These are phyloP conservation scores for Scarus forsteni DNA, from an alignment of 2,797 vertebrate species.

Conservation along the genomic window DNA sequence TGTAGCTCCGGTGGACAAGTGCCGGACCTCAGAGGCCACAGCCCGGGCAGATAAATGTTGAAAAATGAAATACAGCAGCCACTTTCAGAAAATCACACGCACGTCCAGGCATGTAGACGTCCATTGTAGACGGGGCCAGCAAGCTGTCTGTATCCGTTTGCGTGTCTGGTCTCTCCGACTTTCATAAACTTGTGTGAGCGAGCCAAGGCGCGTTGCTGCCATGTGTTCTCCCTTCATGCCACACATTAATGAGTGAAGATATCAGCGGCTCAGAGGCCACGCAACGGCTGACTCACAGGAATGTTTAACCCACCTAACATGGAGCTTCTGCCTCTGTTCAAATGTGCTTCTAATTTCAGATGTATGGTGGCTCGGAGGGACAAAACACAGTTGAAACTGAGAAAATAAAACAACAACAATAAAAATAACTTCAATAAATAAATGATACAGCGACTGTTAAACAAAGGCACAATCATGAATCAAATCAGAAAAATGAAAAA, in stretches of 20 bases:
- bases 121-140: slow-evolving; percentile 29
- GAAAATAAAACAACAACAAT: no score
- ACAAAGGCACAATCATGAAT: no score
- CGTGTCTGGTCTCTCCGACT: slow-evolving; percentile 72
- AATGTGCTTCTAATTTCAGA: slow-evolving; percentile 49
- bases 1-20: slow-evolving; percentile 68
- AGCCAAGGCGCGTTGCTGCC: slow-evolving; percentile 68
- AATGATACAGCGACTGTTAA: no score
- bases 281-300: slow-evolving; percentile 48
- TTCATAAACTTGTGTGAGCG: slow-evolving; percentile 52
- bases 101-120: slow-evolving; percentile 37
- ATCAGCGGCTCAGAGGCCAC: slow-evolving; percentile 52
- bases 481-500: no score
- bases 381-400: no score
- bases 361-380: no score
- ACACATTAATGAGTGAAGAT: slow-evolving; percentile 72
- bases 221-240: slow-evolving; percentile 73
- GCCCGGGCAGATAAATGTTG: slow-evolving; percentile 63
- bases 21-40: slow-evolving; percentile 64
- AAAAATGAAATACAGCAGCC: slow-evolving; percentile 78
- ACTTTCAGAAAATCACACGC: slow-evolving; percentile 51
- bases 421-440: no score
- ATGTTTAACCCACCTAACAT: slow-evolving; percentile 56
- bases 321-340: slow-evolving; percentile 57
- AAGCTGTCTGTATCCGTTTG: slow-evolving; percentile 59